Base-by-base conservation (phyloP, 1,140 invertebrate genomes). In the Leptopilina boulardi region DNA sequence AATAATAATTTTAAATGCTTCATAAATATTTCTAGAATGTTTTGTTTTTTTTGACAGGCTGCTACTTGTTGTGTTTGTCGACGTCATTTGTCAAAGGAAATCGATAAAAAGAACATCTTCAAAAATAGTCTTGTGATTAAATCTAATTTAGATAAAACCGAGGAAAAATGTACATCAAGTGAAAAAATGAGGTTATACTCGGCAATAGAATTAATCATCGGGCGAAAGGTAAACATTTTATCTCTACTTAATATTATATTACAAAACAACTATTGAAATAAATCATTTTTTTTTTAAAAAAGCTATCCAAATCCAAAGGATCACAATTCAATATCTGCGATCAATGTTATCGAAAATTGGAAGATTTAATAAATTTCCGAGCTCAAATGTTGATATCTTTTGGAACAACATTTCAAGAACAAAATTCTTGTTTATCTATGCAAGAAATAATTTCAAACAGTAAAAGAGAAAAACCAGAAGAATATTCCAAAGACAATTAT, bases 1-100 rank as follows among this genome's bases (percentile, higher is more conserved):
- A 30, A 9, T 9, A 8, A 8, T 38, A 8, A 8, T 38, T 38
- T 38, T 38, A 8, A 38, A 38, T 38, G n/a, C n/a, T n/a, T n/a
- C n/a, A 38, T 38, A 8, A 3, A 38, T 38, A 9, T 9, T 38
- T 30, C 26, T 38, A 38, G 9, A 38, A 38, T 6, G 9, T 2
- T 4, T 54, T 54, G 2, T 42, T 72, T 44, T 70, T 72, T 54
- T 30, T 47, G 74, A 42, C 23, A 78, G 74, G 42, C 72, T 10
- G 38, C 18, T 21, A 3, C 73, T 34, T 83, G 82, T 70, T 76
- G 75, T 21, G 71, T 76, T 38, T 83, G 82, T 79, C 59, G 54
- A 66, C 59, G 26, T n/a, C 3, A n/a, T n/a, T 26, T 30, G 11
- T n/a, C 30, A 54, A 71, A n/a, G 11, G 34, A 66, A 10, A 42